phyloP scores from a whole-genome alignment of 2,888 invertebrate species.

The Mellilla xanthometata region DNA sequence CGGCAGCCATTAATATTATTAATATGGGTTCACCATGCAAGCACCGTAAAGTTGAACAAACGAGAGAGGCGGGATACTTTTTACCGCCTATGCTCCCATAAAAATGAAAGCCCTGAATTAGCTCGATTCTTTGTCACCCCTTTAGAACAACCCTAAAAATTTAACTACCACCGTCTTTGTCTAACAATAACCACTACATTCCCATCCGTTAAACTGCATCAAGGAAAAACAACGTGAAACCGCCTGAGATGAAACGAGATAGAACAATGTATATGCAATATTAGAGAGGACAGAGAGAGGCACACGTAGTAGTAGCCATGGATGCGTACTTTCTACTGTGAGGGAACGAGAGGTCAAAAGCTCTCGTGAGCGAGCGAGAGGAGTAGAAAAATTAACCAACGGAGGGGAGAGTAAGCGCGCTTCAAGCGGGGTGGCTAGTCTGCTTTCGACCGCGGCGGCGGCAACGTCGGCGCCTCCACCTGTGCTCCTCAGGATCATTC shows the following conservation, averaged over 20 bases:
- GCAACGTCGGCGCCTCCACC: constrained; percentile 54
- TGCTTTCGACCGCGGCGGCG: constrained; percentile 76
- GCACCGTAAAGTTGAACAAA: constrained; percentile 79
- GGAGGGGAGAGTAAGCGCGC: constrained; percentile 79
- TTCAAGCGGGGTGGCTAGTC: constrained; percentile 82
- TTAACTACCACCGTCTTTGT: constrained; percentile 81
- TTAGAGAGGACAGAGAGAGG: constrained; percentile 76
- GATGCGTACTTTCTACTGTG: constrained; percentile 64
- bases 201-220: constrained; percentile 82
- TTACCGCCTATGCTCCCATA: constrained; percentile 78
- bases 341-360: constrained; percentile 66
- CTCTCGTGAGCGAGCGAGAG: constrained; percentile 68
- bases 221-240: constrained; percentile 81
- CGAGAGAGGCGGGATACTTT: constrained; percentile 82
- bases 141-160: constrained; percentile 79
- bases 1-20: constrained; percentile 76
- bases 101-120: constrained; percentile 81
- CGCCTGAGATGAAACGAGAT: constrained; percentile 82
- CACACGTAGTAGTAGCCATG: constrained; percentile 77
- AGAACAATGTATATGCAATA: constrained; percentile 82
- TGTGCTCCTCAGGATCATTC: constrained; percentile 55
- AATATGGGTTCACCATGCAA: constrained; percentile 71
- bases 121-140: constrained; percentile 82
- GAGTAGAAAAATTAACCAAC: constrained; percentile 74
- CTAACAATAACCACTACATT: constrained; percentile 83